These are phyloP conservation scores for Notodonta ziczac DNA, from an alignment of 2,888 invertebrate genomes.

Conservation along the genomic window DNA sequence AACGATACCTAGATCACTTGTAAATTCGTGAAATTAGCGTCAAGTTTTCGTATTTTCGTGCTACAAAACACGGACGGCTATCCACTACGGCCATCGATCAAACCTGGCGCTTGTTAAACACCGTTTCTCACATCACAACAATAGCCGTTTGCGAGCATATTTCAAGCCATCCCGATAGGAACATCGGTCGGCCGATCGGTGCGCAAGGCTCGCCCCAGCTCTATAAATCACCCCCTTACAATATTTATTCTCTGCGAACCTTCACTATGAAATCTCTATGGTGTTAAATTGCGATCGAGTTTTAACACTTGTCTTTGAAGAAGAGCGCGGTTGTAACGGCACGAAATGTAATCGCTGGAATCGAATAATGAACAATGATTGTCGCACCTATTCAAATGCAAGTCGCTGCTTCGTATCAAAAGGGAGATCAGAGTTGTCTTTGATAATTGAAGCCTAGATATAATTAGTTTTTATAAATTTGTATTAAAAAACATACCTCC, in stretches of 20 bases:
- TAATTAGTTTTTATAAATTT: background rate
- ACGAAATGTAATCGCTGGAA: slow-evolving; percentile 15
- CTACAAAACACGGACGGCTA: slow-evolving; percentile 66
- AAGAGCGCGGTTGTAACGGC: slow-evolving; percentile 5
- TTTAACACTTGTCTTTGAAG: slow-evolving; percentile 35
- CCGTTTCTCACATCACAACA: slow-evolving; percentile 83
- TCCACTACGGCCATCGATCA: slow-evolving; percentile 71
- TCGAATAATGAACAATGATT: slow-evolving; percentile 5
- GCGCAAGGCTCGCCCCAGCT: slow-evolving; percentile 65
- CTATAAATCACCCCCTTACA: slow-evolving; percentile 82
- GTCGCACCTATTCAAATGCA: background rate
- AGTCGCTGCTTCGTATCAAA: too few species aligned
- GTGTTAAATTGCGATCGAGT: slow-evolving; percentile 45
- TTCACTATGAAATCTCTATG: slow-evolving; percentile 62
- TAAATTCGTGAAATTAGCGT: slow-evolving; percentile 47
- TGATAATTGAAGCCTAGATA: background rate
- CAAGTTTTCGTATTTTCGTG: slow-evolving; percentile 66
- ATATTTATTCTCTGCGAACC: slow-evolving; percentile 78
- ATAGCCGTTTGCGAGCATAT: slow-evolving; percentile 80
- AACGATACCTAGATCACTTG: background rate
- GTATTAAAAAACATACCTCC: too few species aligned
- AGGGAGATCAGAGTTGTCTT: background rate
- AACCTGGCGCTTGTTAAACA: slow-evolving; percentile 78
- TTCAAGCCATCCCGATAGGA: slow-evolving; percentile 80
- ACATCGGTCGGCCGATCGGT: slow-evolving; percentile 75